These are phyloP conservation scores for Chydorus sphaericus DNA, from an alignment of 2,888 invertebrate species.

Conservation along the genomic window DNA sequence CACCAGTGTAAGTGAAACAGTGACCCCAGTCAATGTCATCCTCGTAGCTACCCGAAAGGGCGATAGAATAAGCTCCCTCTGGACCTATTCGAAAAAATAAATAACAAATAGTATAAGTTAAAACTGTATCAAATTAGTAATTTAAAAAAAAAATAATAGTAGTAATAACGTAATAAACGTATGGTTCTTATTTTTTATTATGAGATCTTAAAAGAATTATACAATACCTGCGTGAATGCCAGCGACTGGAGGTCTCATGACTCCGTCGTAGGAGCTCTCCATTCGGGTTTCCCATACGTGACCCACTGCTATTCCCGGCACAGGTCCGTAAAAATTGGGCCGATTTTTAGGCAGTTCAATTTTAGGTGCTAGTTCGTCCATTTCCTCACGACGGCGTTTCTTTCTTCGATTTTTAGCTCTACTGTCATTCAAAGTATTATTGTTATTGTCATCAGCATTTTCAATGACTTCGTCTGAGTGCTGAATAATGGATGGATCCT, in stretches of 20 bases:
- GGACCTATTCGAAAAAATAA: slow-evolving; percentile 11
- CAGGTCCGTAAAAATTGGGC: slow-evolving; percentile 6
- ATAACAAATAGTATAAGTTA: too few relatives aligned
- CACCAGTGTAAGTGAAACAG: slow-evolving; percentile 32
- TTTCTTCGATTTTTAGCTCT: not conserved
- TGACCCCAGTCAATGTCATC: slow-evolving; percentile 31
- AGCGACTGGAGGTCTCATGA: slow-evolving; percentile 31
- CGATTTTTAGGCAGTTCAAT: slow-evolving; percentile 7
- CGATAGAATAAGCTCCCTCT: slow-evolving; percentile 31
- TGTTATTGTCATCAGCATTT: not conserved
- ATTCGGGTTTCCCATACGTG: slow-evolving; percentile 28
- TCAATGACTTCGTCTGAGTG: not conserved
- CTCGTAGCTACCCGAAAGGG: slow-evolving; percentile 31
- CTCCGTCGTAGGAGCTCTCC: slow-evolving; percentile 27
- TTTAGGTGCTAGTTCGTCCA: not conserved
- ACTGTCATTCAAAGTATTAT: not conserved
- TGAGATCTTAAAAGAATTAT: not conserved
- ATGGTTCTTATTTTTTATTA: too few relatives aligned
- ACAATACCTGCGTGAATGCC: slow-evolving; percentile 27
- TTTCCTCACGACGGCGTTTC: too few relatives aligned
- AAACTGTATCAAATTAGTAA: too few relatives aligned
- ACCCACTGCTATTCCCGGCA: slow-evolving; percentile 26
- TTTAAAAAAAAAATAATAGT: too few relatives aligned
- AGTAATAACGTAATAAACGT: too few relatives aligned
- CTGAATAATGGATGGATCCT: too few relatives aligned